phyloP scores from a whole-genome alignment of 1,140 invertebrate genomes.

The Trachymyrmex septentrionalis region DNA sequence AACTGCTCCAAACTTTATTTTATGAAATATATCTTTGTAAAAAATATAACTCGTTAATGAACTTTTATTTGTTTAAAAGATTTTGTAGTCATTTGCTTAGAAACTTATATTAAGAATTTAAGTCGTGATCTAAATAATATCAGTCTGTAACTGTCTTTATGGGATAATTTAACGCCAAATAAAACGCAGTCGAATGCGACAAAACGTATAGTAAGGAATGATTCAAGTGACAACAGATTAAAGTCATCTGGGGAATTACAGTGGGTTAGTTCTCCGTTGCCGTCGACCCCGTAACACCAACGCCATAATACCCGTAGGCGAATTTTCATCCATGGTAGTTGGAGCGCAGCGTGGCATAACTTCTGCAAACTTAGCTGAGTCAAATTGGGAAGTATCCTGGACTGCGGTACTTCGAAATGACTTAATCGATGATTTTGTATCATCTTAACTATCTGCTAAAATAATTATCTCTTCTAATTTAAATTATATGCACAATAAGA shows the following conservation, averaged over 20 bases:
- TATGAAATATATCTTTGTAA: neutral
- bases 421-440: constrained; percentile 56
- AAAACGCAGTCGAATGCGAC: constrained; percentile 8
- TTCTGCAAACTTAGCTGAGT: constrained; percentile 47
- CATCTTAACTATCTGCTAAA: neutral
- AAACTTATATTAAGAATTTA: neutral
- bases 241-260: constrained; percentile 54
- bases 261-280: constrained; percentile 50
- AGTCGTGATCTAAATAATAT: neutral
- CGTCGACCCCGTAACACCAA: constrained; percentile 55
- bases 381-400: constrained; percentile 45
- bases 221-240: constrained; percentile 61
- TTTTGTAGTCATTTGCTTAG: neutral
- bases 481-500: neutral
- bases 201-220: constrained; percentile 49
- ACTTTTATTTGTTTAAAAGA: neutral
- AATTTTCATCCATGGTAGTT: constrained; percentile 64
- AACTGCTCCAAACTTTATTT: neutral
- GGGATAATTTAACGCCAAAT: constrained; percentile 15
- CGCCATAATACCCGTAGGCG: constrained; percentile 58
- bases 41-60: neutral
- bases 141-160: neutral
- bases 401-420: constrained; percentile 23
- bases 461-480: constrained; percentile 26
- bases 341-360: constrained; percentile 50